A percentile compares a stretch with the other conserved stretches of the same genome.
These are phyloP conservation scores for Phodopus roborovskii DNA, from an alignment of 2,113 vertebrate genomes.

Conservation along the genomic window DNA sequence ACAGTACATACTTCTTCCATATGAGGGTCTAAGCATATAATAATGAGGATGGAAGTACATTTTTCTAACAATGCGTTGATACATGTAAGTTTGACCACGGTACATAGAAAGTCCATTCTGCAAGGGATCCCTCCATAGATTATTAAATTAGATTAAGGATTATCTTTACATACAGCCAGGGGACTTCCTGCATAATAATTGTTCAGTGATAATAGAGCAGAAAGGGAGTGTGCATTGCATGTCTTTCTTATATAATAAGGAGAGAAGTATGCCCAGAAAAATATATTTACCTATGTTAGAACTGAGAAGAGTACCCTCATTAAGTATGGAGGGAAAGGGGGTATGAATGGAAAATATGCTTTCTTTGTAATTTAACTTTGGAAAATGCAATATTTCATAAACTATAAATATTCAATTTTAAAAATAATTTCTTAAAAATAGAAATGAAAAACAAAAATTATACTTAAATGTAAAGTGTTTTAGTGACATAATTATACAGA, in stretches of 20 bases:
- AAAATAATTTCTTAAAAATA: background rate
- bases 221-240: background rate
- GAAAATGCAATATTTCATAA: background rate
- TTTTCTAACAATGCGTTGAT: background rate
- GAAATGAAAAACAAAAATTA: background rate
- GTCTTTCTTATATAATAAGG: background rate
- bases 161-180: background rate
- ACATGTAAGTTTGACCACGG: background rate
- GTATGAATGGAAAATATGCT: background rate
- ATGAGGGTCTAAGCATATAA: background rate
- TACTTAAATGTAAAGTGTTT: background rate
- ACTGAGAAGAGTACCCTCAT: background rate
- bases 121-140: background rate
- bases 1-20: background rate
- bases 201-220: background rate
- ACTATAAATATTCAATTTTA: background rate
- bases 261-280: background rate
- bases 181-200: background rate
- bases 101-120: background rate
- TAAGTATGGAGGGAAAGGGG: background rate
- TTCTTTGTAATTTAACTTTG: background rate
- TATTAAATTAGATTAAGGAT: background rate
- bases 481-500: background rate
- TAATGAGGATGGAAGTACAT: background rate
- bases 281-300: background rate